Conservation (phyloP, 2,888 invertebrate genomes). For the Parasteatoda lunata region DNA sequence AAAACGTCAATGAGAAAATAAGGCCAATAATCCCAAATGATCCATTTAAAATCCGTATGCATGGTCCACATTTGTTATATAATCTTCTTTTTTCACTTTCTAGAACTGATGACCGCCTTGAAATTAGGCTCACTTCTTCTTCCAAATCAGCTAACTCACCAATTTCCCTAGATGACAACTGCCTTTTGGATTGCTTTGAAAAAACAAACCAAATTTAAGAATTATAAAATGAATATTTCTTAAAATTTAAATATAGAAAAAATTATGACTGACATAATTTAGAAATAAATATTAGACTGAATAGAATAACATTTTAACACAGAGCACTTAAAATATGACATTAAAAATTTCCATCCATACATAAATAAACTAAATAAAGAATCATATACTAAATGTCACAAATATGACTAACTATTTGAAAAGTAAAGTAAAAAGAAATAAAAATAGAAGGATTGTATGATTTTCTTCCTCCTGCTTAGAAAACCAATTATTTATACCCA, state of each 20-base stretch:
- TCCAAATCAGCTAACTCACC: constrained; percentile 72
- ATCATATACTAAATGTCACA: too few relatives aligned
- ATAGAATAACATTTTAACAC: not conserved
- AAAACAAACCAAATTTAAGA: not conserved
- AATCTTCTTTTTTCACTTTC: constrained; percentile 72
- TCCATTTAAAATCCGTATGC: constrained; percentile 74
- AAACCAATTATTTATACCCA: not conserved
- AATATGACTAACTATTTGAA: too few relatives aligned
- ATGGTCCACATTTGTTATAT: constrained; percentile 72
- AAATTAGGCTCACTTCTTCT: constrained; percentile 73
- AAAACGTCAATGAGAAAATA: constrained; percentile 73
- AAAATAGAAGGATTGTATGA: too few relatives aligned
- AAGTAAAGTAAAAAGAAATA: too few relatives aligned
- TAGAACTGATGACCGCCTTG: constrained; percentile 73
- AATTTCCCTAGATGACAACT: constrained; percentile 72
- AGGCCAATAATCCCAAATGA: constrained; percentile 73
- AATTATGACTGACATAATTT: too few relatives aligned
- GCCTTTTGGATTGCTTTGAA: constrained; percentile 32
- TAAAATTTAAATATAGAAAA: too few relatives aligned
- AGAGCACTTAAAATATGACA: not conserved
- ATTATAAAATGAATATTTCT: too few relatives aligned
- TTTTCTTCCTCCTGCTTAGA: not conserved
- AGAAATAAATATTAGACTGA: not conserved
- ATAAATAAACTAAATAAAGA: too few relatives aligned
- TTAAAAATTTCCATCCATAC: too few relatives aligned